Base-by-base conservation (phyloP, 30 jellyfish, hydroid and myxozoan species). In the Aurelia sp. region DNA sequence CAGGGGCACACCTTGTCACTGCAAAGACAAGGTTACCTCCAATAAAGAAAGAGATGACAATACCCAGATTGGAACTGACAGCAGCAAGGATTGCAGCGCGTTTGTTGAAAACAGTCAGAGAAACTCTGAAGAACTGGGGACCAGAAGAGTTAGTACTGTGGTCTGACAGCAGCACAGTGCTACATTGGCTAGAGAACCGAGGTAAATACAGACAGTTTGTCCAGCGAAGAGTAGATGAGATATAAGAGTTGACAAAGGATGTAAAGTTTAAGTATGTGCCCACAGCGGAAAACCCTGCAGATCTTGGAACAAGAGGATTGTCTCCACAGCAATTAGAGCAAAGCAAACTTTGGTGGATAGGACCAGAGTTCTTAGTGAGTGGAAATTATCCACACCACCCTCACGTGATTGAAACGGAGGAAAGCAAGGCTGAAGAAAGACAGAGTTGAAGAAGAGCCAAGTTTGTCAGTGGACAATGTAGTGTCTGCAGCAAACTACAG, bases 81-180 rank as follows among this genome's bases (percentile, higher is more conserved):
- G 88, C 88, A 77, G 88, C 88, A 61, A 55, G 76, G 67, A 77
- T 77, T 8, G 88, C 84, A 72, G 84, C 84, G 13, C 69, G 84
- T 72, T 72, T 72, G 84, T 40, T 50, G 84, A 48, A 8, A 72
- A 50, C 84, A 19, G 84, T 72, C 70, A 72, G 69, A 72, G 84
- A 72, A 40, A 33, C 41, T 48, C 48, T 72, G 27, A 72, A 72
- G 84, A 72, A 38, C 10, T 72, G 70, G 84, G 51, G 47, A n/a
- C 84, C 84, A 72, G 69, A 72, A 72, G 69, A 72, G 84, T 69
- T 69, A 35, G 60, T 31, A 1, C 70, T 72, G 69, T 72, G 68
- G 84, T 72, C 84, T 44, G 84, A 72, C 50, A 72, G 84, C 72
- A 38, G 82, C 82, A 70, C 82, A 70, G 82, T 70, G 65, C 18